phyloP scores from a whole-genome alignment of 2,888 invertebrate genomes.

The Hypsopygia costalis region DNA sequence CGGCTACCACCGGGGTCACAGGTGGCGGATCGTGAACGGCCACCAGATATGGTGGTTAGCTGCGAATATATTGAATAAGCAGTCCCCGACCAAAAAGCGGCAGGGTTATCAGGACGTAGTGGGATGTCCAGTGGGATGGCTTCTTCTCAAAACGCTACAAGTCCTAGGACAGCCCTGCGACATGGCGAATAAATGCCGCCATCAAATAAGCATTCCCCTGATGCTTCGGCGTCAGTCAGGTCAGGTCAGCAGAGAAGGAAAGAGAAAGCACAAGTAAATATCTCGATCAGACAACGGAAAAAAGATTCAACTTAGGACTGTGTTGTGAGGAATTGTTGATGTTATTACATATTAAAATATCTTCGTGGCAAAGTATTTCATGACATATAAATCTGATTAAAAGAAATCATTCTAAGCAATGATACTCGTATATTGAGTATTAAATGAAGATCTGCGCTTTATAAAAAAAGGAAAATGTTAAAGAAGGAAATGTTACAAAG shows the following conservation, averaged over 20 bases:
- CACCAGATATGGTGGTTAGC: conserved; percentile 14
- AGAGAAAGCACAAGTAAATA: neutral
- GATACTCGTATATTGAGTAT: too few species aligned
- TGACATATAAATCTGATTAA: too few species aligned
- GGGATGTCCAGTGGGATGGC: conserved; percentile 6
- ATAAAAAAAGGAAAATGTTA: too few species aligned
- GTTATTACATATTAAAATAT: too few species aligned
- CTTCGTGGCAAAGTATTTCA: too few species aligned
- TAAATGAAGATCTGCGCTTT: too few species aligned
- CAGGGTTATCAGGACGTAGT: conserved; percentile 8
- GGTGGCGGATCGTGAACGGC: conserved; percentile 12
- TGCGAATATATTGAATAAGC: conserved; percentile 15
- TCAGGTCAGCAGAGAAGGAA: neutral
- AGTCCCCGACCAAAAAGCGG: conserved; percentile 14
- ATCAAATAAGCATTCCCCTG: conserved; percentile 7
- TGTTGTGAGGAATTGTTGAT: too few species aligned
- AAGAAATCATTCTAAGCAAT: too few species aligned
- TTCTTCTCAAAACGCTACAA: conserved; percentile 10
- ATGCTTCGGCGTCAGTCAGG: neutral
- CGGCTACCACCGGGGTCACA: conserved; percentile 11
- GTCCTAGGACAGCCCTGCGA: conserved; percentile 7
- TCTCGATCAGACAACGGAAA: neutral
- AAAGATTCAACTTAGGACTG: too few species aligned
- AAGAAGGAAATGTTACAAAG: neutral
- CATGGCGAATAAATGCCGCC: conserved; percentile 13